A percentile compares a stretch with the other conserved stretches of the same genome.
Evolutionary conservation across 2,888 invertebrate species (phyloP).

Genomic region (Crepidodera aurea): DNA sequence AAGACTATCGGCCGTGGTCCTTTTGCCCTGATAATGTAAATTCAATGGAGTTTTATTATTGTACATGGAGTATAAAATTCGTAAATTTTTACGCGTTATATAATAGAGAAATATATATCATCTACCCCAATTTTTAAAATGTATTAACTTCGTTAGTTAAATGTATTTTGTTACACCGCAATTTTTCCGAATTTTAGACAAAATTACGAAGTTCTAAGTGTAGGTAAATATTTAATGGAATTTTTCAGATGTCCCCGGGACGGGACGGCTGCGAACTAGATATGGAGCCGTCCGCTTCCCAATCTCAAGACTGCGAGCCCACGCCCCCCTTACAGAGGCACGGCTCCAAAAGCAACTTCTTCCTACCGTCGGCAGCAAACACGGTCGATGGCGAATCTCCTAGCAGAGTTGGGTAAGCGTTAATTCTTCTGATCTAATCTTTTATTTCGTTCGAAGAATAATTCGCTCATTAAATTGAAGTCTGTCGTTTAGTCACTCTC

Average conservation of each 20-base stretch:
- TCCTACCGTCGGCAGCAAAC: conserved; percentile 70
- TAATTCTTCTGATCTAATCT: neutral
- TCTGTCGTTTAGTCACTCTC: conserved; percentile 33
- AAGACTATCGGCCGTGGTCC: no score
- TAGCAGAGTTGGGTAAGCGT: conserved; percentile 43
- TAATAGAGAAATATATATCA: no score
- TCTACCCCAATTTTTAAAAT: no score
- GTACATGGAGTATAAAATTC: no score
- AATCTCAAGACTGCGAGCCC: conserved; percentile 92
- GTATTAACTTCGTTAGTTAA: no score
- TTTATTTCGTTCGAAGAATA: neutral
- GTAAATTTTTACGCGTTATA: no score
- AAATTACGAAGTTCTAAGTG: no score
- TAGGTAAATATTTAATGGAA: conserved; percentile 5
- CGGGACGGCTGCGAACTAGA: conserved; percentile 85
- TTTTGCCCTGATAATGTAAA: no score
- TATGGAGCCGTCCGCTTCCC: conserved; percentile 88
- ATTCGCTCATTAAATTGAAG: neutral
- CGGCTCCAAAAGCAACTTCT: conserved; percentile 88
- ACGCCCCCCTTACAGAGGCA: conserved; percentile 86
- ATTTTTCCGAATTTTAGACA: no score
- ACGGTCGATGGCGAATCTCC: conserved; percentile 64
- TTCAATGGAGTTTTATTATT: no score
- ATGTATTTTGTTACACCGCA: no score
- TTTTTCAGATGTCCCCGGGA: conserved; percentile 78